A percentile compares a stretch with the other conserved stretches of the same genome.
phyloP scores from a whole-genome alignment of 2,113 vertebrate species.

The Trinectes maculatus region DNA sequence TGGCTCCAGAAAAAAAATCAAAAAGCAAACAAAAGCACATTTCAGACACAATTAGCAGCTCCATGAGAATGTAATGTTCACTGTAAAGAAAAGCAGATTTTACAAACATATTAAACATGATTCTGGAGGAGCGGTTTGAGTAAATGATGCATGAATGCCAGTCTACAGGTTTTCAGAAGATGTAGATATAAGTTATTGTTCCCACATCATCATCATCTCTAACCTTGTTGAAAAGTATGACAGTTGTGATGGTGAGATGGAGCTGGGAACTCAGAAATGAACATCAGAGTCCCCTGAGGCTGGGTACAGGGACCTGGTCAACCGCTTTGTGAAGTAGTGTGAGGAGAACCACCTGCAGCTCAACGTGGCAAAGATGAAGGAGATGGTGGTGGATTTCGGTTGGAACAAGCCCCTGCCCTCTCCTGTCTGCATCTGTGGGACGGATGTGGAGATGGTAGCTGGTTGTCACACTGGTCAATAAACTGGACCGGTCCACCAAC shows the following conservation, averaged over 20 bases:
- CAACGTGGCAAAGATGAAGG: no score
- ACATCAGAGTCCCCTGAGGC: no score
- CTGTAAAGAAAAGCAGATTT: not conserved
- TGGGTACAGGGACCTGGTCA: no score
- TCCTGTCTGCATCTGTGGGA: no score
- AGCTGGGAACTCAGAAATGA: not conserved
- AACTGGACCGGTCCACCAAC: no score
- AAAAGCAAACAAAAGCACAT: not conserved
- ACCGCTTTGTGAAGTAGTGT: no score
- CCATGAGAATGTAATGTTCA: not conserved
- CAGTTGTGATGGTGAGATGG: constrained; percentile 9
- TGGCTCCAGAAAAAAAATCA: not conserved
- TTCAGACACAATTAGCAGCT: not conserved
- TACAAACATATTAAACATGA: not conserved
- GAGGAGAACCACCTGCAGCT: no score
- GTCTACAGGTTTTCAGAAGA: no score
- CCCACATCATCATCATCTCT: constrained; percentile 3
- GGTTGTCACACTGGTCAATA: no score
- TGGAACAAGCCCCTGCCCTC: no score
- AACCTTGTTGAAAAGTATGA: constrained; percentile 9
- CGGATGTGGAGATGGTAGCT: no score
- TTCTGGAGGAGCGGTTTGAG: not conserved
- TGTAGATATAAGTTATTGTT: constrained; percentile 1
- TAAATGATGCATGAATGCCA: not conserved
- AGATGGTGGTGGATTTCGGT: no score